Conservation (phyloP, 1,140 invertebrate species). For the Dendrolimus punctatus region DNA sequence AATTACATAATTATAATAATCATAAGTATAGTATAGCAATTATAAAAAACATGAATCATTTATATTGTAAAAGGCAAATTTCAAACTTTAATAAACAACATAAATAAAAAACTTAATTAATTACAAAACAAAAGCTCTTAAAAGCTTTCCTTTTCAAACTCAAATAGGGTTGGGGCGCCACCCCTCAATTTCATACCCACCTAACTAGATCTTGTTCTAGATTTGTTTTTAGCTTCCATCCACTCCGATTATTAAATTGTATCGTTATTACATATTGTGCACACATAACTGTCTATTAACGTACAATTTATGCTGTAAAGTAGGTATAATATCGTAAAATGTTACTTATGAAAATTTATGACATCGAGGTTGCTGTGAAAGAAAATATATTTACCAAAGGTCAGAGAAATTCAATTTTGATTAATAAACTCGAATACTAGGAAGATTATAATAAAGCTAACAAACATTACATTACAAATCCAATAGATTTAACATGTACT, state of each 20-base stretch:
- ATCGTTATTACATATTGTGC: neutral
- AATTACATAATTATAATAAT: too few relatives aligned
- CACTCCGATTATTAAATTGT: constrained; percentile 2
- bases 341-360: too few relatives aligned
- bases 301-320: too few relatives aligned
- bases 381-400: too few relatives aligned
- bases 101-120: constrained; percentile 55
- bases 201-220: constrained; percentile 41
- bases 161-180: constrained; percentile 52
- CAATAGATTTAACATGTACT: too few relatives aligned
- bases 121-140: constrained; percentile 69
- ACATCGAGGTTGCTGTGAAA: too few relatives aligned
- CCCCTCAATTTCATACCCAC: constrained; percentile 54
- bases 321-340: too few relatives aligned
- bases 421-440: too few relatives aligned
- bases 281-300: neutral
- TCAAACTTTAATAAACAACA: constrained; percentile 16
- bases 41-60: neutral
- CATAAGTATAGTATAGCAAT: too few relatives aligned
- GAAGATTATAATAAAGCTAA: too few relatives aligned
- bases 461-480: too few relatives aligned
- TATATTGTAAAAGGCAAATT: neutral
- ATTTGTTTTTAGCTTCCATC: constrained; percentile 5
- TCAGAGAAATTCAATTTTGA: too few relatives aligned
- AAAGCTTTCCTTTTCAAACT: constrained; percentile 64